Base-by-base conservation (phyloP, 2,888 invertebrate genomes). In the Cheilosia impressa region DNA sequence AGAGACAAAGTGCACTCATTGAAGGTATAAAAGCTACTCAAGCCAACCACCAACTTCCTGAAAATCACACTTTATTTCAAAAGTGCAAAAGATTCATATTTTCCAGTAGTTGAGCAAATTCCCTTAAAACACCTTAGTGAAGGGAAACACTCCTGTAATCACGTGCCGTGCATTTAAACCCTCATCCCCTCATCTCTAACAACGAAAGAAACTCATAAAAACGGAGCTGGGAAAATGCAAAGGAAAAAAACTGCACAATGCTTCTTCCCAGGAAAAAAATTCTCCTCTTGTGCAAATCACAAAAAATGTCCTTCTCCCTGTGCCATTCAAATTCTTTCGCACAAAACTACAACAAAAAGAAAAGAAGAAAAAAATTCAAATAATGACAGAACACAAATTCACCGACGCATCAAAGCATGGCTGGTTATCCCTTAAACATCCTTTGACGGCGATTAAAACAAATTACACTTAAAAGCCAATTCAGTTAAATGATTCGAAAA, bases 401-500 rank as follows among this genome's bases (percentile, higher is more conserved):
- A 63, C 31, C 19, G 47, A 34, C 43, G 19, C 43, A 43, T 10
- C 17, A 4, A 19, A 19, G 19, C 43, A 15, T 9, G 15, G 15
- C 9, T 13, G 27, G 22, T 47, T 47, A 38, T 34, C 58, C 69
- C 38, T 27, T 24, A 53, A 55, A 4, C 38, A 63, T 27, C 24
- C 47, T 27, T 60, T 27, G n/a, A 13, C 27, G 27, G 13, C 6
- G 6, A 22, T 45, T 38, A 13, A 2, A 31, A 47, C 34, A 58
- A 68, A 76, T 58, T 58, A 58, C 45, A 58, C 34, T 71, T 71
- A 73, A 63, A 63, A 50, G 24, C 69, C 60, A 71, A 78, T 69
- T 63, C 50, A 63, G 63, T 78, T 78, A 31, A 78, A 78, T 71
- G 77, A 71, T 17, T 55, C 38, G 69, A 69, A 78, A 78, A 78